Base-by-base conservation (phyloP, 2,113 vertebrate genomes). In the Nematolebias whitei region DNA sequence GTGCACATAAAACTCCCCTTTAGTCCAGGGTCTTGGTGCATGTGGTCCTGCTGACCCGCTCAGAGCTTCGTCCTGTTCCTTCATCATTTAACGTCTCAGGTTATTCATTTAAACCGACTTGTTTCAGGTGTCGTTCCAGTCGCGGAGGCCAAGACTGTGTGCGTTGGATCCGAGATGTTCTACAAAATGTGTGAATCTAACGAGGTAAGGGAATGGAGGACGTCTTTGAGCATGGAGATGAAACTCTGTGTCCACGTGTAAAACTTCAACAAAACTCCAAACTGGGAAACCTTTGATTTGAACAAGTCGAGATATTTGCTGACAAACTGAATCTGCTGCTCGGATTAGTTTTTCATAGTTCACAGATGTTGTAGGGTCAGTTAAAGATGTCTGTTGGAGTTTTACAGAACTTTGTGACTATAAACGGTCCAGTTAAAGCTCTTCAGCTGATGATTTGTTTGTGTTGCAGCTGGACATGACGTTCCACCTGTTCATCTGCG, bases 401-500 rank as follows among this genome's bases (percentile, higher is more conserved):
- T 45, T 45, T n/a, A 45, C n/a, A n/a, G n/a, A n/a, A n/a, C n/a
- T n/a, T n/a, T n/a, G n/a, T n/a, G n/a, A n/a, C n/a, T n/a, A n/a
- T n/a, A n/a, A n/a, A n/a, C n/a, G 5, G 4, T 7, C 8, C 5
- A 10, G 6, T 3, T 45, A 19, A 1, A 45, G n/a, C 16, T 2
- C 15, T 45, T 45, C 16, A 6, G 5, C 43, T 9, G n/a, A 1
- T 62, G 29, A 35, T 74, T 75, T 85, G 38, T 74, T 64, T 65
- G 8, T 40, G 24, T 76, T 83, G 2, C 92, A 99, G 98, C 91
- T 99, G 86, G 95, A 99, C 76, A 97, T 99, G 97, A 99, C 98
- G 5, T 99, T 99, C 89, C 97, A 99, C 90, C 93, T 99, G 90
- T 99, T 98, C 85, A 97, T 99, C 57, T 97, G 98, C 71, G 96